Evolutionary conservation across 2,888 invertebrate genomes (phyloP), one percentile per base, ranked within the genome.

Genomic region (Coleophora flavipennella): DNA sequence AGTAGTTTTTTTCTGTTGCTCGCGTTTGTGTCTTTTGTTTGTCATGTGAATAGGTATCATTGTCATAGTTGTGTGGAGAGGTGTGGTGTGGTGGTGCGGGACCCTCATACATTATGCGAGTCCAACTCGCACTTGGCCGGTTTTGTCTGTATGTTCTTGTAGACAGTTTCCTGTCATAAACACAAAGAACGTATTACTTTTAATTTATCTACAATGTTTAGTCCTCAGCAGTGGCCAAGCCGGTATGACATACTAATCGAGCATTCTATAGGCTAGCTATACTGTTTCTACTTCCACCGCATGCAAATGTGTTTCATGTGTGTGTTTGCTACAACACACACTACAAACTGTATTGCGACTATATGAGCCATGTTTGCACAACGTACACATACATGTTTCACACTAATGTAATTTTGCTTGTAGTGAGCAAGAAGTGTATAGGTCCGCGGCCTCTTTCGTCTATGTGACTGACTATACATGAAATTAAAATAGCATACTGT

Each of bases 181-280:
- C 20, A 20, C 6, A 20, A 20, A 20, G 20, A 20, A 4, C 6
- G 20, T 20, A 20, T 20, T 20, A 20, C 3, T 20, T 20, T 20
- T 20, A 3, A 20, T 3, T 20, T 20, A 20, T n/a, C n/a, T n/a
- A 20, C 20, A 20, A 20, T 20, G 20, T 20, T 20, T 4, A 4
- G 20, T 20, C 20, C n/a, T n/a, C 20, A 20, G 20, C 20, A 20
- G 20, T 6, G 6, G 20, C 20, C 20, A 20, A 20, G 20, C 37
- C 32, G 11, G 29, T 29, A 57, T 77, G 73, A 74, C 76, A 75
- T 67, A 71, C 67, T 75, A 72, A 69, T 71, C 69, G 69, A 69
- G 61, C 67, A 67, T 70, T 66, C 66, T 10, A 57, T 57, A 51
- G 47, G 51, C 49, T 49, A 56, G 60, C 63, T 60, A 60, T 59